These are phyloP conservation scores for Drosophila aldrichi DNA, from an alignment of 2,888 invertebrate species.

Conservation along the genomic window DNA sequence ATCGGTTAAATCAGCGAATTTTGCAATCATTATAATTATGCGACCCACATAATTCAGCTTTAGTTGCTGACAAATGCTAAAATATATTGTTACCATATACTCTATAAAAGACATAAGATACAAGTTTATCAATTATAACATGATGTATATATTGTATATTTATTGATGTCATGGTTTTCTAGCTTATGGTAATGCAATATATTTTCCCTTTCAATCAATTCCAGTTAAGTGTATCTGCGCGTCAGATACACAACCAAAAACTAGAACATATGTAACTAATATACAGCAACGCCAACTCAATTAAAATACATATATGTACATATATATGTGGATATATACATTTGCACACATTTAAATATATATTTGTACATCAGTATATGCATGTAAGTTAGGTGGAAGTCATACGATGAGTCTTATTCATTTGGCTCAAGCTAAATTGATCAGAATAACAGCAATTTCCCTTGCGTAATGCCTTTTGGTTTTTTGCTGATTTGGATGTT, in stretches of 20 bases:
- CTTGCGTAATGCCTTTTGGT: constrained; percentile 30
- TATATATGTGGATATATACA: too few species aligned
- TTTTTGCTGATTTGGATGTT: constrained; percentile 44
- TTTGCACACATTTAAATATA: neutral
- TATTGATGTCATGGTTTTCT: neutral
- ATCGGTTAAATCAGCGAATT: constrained; percentile 31
- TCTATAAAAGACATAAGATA: neutral
- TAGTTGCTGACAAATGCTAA: constrained; percentile 41
- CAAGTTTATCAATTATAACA: neutral
- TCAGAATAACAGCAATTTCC: constrained; percentile 17
- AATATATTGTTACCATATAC: constrained; percentile 11
- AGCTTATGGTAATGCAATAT: neutral
- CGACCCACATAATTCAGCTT: constrained; percentile 7
- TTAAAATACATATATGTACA: too few species aligned
- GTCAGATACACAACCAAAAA: constrained; percentile 7
- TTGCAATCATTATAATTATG: constrained; percentile 17
- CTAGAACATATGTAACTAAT: constrained; percentile 34
- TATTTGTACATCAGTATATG: neutral
- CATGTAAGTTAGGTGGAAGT: neutral
- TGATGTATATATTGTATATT: neutral
- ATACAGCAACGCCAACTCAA: constrained; percentile 5
- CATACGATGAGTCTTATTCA: neutral
- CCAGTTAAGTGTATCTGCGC: constrained; percentile 22
- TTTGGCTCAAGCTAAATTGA: constrained; percentile 39
- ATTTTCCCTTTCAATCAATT: neutral